Base-by-base conservation (phyloP, 1,140 invertebrate species). In the Sogatella furcifera region DNA sequence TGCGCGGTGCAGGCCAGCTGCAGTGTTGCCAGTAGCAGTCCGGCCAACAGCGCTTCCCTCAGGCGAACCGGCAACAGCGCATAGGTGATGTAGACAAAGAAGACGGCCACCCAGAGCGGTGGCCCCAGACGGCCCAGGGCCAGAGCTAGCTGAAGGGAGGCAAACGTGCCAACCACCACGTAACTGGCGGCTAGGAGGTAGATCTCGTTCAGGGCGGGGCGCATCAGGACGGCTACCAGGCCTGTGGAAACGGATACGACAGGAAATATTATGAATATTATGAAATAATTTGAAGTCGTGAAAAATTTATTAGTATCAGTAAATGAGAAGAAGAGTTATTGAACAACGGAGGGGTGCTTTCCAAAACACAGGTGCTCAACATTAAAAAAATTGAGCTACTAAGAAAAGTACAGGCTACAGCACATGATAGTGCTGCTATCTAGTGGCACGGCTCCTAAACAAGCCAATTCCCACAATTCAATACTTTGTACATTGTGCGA, bases 41-140 rank as follows among this genome's bases (percentile, higher is more conserved):
- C 90, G 22, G 84, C 84, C 31, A 88, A 72, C 24, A 88, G 79
- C 19, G 89, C 86, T 69, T 92, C 84, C 64, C 88, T 82, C 64
- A 93, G 80, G 54, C 87, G 79, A 42, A 95, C 81, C 1, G 92
- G 92, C 59, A 96, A 80, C 64, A 94, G 80, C 0, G 90, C 88
- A 69, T 94, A 95, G 24, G 87, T 87, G 74, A 93, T 80, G 75
- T 94, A 96, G 49, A 90, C 87, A 75, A 90, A 92, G 59, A 93
- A 81, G 13, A 89, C 78, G n/a, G 61, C 65, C 2, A 62, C 65
- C 61, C 52, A 62, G 24, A 59, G 58, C 1, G 62, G 66, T 2
- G 60, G 66, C 49, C 17, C 64, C 17, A 77, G 76, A 2, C 61
- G 66, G 49, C 17, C 64, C 52, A 83, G 70, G 28, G 78, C 75